Conservation (phyloP, 2,113 vertebrate species). For the Nettapus auritus region DNA sequence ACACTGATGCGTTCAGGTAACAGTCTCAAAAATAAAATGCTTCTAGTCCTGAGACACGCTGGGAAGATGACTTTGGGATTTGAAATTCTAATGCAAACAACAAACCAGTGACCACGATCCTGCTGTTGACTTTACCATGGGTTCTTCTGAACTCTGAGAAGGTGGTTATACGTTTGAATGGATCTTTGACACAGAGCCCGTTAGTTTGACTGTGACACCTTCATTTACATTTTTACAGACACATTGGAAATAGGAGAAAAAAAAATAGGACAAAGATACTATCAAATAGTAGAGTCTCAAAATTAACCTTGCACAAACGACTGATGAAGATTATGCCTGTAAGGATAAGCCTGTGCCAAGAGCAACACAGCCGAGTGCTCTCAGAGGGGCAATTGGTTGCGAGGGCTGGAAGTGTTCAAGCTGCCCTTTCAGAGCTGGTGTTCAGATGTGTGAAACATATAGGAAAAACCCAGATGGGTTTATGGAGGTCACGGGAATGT, state of each 20-base stretch:
- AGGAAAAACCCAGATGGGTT: neutral
- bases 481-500: neutral
- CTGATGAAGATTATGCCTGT: neutral
- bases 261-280: neutral
- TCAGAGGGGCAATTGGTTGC: neutral
- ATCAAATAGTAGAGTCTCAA: neutral
- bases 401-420: neutral
- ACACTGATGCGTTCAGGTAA: accelerated
- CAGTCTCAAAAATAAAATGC: neutral
- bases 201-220: neutral
- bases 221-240: neutral
- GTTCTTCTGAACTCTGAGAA: neutral
- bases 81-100: neutral
- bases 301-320: neutral
- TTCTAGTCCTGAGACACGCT: neutral
- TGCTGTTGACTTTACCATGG: neutral
- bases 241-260: neutral
- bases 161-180: neutral
- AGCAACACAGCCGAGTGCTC: neutral
- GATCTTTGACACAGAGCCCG: neutral
- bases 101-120: neutral
- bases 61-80: neutral
- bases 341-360: neutral
- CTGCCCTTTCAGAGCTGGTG: neutral
- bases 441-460: neutral